phyloP scores from a whole-genome alignment of 2,113 vertebrate genomes.

The Takifugu flavidus region DNA sequence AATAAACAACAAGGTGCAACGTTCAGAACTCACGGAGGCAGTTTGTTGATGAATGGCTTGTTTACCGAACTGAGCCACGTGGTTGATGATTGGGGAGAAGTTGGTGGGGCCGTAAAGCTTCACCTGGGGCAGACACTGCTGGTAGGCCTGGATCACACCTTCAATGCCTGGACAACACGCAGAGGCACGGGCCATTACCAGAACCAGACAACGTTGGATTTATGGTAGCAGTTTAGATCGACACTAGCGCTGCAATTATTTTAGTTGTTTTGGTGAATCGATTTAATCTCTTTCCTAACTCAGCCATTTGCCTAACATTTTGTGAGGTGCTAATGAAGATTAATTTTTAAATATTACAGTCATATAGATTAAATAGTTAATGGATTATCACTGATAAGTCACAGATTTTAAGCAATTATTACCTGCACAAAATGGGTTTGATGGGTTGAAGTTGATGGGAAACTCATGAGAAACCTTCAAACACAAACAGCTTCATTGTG shows the following conservation, averaged over 20 bases:
- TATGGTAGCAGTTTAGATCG: no score
- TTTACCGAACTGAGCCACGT: conserved; percentile 83
- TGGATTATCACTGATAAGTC: no score
- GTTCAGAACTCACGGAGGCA: conserved; percentile 83
- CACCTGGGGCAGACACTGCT: conserved; percentile 88
- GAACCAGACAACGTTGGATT: no score
- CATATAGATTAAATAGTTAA: no score
- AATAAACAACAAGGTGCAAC: background rate
- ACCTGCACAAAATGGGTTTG: conserved; percentile 90
- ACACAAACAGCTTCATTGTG: conserved; percentile 22
- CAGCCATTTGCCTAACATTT: no score
- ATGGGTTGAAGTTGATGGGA: conserved; percentile 89
- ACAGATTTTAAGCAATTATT: background rate
- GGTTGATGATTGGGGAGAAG: conserved; percentile 94
- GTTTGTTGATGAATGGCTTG: conserved; percentile 82
- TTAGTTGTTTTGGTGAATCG: no score
- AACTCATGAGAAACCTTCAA: conserved; percentile 93
- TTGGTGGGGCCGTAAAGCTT: conserved; percentile 94
- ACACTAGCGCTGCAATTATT: no score
- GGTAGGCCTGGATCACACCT: conserved; percentile 86
- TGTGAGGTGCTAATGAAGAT: no score
- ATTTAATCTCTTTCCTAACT: no score
- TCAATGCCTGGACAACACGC: conserved; percentile 79
- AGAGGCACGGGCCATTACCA: background rate
- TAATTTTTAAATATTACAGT: no score